These are phyloP conservation scores for Drosophila quadrilineata DNA, from an alignment of 1,140 invertebrate species.

Conservation along the genomic window DNA sequence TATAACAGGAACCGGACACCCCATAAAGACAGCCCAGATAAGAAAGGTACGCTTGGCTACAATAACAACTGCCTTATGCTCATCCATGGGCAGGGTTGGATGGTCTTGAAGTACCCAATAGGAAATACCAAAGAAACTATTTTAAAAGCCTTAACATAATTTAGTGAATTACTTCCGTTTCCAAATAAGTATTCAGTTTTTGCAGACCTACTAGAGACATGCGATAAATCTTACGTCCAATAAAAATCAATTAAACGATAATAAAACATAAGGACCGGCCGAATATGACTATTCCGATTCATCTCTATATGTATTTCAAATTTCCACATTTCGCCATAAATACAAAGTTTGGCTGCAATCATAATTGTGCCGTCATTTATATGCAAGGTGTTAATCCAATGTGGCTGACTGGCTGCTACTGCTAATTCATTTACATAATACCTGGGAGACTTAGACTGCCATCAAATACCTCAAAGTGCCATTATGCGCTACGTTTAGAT, in stretches of 20 bases:
- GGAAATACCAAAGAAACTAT: conserved; percentile 39
- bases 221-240: no score
- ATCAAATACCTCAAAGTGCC: conserved; percentile 15
- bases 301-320: no score
- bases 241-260: no score
- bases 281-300: no score
- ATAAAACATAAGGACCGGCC: no score
- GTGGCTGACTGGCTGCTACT: background rate
- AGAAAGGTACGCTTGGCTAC: no score
- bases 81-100: conserved; percentile 33
- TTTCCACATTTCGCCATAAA: no score
- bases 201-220: no score
- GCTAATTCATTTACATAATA: conserved; percentile 74
- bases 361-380: conserved; percentile 12
- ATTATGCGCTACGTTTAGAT: conserved; percentile 53
- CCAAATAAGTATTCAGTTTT: background rate
- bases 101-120: conserved; percentile 11
- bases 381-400: conserved; percentile 31
- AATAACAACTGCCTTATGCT: conserved; percentile 59
- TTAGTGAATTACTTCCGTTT: conserved; percentile 70
- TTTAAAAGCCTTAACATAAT: conserved; percentile 69
- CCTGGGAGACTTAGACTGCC: conserved; percentile 43
- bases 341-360: no score
- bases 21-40: conserved; percentile 49
- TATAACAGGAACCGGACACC: conserved; percentile 66